phyloP scores from a whole-genome alignment of 2,797 vertebrate genomes.

The Denticeps clupeoides region DNA sequence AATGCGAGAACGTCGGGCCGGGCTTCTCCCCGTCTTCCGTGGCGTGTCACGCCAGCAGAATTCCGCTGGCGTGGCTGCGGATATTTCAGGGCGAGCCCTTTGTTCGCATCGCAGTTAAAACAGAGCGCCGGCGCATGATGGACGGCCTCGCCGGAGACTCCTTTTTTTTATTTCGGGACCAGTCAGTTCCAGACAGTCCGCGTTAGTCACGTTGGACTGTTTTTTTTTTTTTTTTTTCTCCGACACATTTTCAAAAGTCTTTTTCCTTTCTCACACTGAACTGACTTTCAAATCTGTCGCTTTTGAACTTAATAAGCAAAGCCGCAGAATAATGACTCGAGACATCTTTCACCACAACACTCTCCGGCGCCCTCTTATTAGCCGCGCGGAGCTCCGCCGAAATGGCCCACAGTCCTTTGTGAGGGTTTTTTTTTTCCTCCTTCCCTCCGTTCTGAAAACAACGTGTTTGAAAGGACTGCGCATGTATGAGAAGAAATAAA shows the following conservation, averaged over 20 bases:
- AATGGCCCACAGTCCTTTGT: constrained; percentile 43
- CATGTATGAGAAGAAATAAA: constrained; percentile 26
- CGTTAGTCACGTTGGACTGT: not conserved
- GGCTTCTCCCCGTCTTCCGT: not conserved
- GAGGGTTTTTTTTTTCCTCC: no score
- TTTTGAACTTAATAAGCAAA: constrained; percentile 60
- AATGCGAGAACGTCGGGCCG: not conserved
- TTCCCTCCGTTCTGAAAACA: constrained; percentile 39
- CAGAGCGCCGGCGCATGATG: no score
- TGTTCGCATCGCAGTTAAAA: no score
- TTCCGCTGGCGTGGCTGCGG: no score
- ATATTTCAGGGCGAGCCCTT: no score
- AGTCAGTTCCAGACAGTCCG: no score
- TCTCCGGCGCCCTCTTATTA: constrained; percentile 45
- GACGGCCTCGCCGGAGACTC: no score
- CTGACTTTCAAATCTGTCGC: constrained; percentile 44
- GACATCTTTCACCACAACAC: constrained; percentile 48
- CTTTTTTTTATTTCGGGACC: no score
- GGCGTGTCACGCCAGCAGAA: no score
- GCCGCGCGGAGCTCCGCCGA: constrained; percentile 45
- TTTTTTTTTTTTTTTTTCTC: constrained; percentile 16
- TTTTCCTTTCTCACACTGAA: constrained; percentile 29
- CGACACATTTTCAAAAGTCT: constrained; percentile 20
- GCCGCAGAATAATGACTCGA: constrained; percentile 54
- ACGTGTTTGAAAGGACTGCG: constrained; percentile 42